Conservation (phyloP, 2,113 vertebrate species). For the Pelecanus crispus region DNA sequence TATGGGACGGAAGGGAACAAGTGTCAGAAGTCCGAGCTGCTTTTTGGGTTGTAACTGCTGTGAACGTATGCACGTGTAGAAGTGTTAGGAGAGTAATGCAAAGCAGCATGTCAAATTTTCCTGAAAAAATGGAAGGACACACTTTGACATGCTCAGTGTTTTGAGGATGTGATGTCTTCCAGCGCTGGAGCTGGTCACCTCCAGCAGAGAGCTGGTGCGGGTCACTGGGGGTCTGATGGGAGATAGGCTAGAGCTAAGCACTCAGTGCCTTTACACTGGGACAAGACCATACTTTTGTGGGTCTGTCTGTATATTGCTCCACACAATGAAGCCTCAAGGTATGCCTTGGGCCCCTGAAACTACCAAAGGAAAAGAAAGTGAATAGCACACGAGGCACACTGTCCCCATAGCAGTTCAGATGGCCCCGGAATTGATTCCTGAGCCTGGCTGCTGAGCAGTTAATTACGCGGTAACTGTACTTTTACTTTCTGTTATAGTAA, state of each 20-base stretch:
- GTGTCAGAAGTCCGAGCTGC: not conserved
- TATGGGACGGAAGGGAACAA: not conserved
- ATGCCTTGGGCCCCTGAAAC: not conserved
- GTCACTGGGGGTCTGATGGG: not conserved
- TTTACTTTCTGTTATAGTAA: not conserved
- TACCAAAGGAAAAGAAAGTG: not conserved
- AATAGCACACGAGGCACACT: not conserved
- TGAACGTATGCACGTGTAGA: accelerated
- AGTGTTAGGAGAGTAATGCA: not conserved
- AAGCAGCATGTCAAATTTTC: not conserved
- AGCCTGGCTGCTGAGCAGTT: not conserved
- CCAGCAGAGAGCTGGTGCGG: not conserved
- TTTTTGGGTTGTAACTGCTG: not conserved
- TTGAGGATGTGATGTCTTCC: not conserved
- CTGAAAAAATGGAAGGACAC: not conserved
- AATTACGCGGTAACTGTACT: not conserved
- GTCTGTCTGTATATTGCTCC: not conserved
- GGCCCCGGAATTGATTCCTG: not conserved
- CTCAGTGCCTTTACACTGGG: not conserved
- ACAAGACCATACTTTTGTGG: not conserved
- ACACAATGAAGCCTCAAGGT: not conserved
- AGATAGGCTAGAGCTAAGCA: not conserved
- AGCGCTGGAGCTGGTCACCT: not conserved
- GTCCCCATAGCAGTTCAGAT: not conserved
- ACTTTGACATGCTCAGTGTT: accelerated